These are phyloP conservation scores for Drosophila micromelanica DNA, from an alignment of 1,140 invertebrate species.

Conservation along the genomic window DNA sequence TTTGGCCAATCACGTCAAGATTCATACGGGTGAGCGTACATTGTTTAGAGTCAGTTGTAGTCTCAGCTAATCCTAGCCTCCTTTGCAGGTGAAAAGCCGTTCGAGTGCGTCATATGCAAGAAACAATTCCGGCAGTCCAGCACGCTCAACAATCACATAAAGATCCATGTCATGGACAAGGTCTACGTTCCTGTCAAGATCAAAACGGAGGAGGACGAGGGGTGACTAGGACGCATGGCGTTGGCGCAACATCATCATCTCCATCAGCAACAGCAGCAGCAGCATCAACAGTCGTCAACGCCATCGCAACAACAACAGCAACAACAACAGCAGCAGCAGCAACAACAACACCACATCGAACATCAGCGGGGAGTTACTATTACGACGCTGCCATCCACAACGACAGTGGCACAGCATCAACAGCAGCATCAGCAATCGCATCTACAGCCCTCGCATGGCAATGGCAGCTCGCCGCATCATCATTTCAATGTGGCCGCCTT, in stretches of 20 bases:
- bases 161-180: conserved; percentile 84
- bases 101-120: conserved; percentile 84
- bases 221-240: conserved; percentile 84
- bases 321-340: conserved; percentile 56
- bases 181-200: conserved; percentile 84
- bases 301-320: conserved; percentile 53
- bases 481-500: conserved; percentile 77
- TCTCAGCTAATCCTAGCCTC: conserved; percentile 35
- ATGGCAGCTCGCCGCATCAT: conserved; percentile 65
- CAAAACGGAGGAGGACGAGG: conserved; percentile 84
- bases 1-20: conserved; percentile 83
- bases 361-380: conserved; percentile 67
- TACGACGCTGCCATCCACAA: conserved; percentile 60
- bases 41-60: conserved; percentile 19
- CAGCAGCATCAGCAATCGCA: conserved; percentile 55
- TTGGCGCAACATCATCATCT: conserved; percentile 69
- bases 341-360: conserved; percentile 53
- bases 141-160: conserved; percentile 84
- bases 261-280: conserved; percentile 58
- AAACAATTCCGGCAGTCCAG: conserved; percentile 84
- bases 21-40: conserved; percentile 78
- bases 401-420: conserved; percentile 61
- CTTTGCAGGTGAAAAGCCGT: conserved; percentile 83
- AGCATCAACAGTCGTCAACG: conserved; percentile 56
- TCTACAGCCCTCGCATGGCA: conserved; percentile 55